A percentile compares a stretch with the other conserved stretches of the same genome.
These are phyloP conservation scores for Sylvilagus bachmani DNA, from an alignment of 2,113 vertebrate genomes.

Conservation along the genomic window DNA sequence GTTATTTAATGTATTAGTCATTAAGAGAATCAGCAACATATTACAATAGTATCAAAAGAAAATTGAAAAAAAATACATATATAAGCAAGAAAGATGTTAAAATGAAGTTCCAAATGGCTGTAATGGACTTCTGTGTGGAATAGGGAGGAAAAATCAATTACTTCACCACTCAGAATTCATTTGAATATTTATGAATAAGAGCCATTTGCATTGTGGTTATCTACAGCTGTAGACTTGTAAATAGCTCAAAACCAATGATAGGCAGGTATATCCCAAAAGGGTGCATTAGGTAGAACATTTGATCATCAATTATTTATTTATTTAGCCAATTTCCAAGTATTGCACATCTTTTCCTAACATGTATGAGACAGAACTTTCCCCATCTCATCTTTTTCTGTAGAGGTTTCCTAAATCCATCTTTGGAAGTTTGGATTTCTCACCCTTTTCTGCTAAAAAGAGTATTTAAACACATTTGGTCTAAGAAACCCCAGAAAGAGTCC, in stretches of 20 bases:
- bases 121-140: background rate
- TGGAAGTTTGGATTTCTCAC: background rate
- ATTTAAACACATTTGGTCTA: background rate
- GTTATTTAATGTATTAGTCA: slow-evolving; percentile 23
- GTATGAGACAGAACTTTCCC: background rate
- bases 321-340: background rate
- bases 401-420: background rate
- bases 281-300: background rate
- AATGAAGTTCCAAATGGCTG: background rate
- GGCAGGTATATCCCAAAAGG: background rate
- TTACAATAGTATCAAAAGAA: background rate
- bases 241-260: background rate
- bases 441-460: background rate
- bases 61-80: background rate
- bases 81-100: background rate
- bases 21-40: background rate
- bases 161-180: background rate
- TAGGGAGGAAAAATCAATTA: background rate
- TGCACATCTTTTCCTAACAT: background rate
- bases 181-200: slow-evolving; percentile 35
- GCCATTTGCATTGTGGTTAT: background rate
- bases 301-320: background rate
- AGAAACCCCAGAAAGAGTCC: background rate
- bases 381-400: background rate
- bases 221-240: background rate